These are phyloP conservation scores for Liopterus haemorrhoidalis DNA, from an alignment of 2,888 invertebrate species.

Conservation along the genomic window DNA sequence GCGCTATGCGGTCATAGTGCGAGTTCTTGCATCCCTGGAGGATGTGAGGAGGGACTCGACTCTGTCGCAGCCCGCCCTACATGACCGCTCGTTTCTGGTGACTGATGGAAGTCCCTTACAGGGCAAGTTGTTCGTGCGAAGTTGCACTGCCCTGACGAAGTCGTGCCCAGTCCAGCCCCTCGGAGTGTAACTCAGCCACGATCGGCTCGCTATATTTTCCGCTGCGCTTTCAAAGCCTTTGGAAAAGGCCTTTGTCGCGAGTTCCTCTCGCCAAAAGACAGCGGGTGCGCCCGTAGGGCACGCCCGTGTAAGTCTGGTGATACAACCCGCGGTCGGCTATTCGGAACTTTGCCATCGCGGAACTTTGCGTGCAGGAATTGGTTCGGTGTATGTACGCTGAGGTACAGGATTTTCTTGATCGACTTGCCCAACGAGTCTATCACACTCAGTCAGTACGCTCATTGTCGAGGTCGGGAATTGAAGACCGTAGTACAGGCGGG, in stretches of 20 bases:
- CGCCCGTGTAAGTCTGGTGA: background rate
- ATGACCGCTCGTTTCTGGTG: slow-evolving; percentile 11
- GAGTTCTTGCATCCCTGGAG: too few relatives aligned
- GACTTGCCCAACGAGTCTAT: slow-evolving; percentile 14
- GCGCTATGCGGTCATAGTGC: too few relatives aligned
- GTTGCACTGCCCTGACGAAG: slow-evolving; percentile 24
- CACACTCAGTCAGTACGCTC: slow-evolving; percentile 10
- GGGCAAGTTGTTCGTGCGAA: slow-evolving; percentile 22
- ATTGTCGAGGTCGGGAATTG: slow-evolving; percentile 14
- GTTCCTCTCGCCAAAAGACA: slow-evolving; percentile 8
- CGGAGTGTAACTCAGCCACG: slow-evolving; percentile 24
- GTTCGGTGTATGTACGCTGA: background rate
- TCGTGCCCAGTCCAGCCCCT: slow-evolving; percentile 26
- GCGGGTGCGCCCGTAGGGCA: background rate
- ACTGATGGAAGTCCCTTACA: slow-evolving; percentile 23
- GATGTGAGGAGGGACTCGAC: slow-evolving; percentile 23
- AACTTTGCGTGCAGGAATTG: background rate
- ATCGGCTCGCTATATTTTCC: slow-evolving; percentile 26
- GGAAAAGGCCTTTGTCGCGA: slow-evolving; percentile 2
- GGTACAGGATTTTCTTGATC: slow-evolving; percentile 1
- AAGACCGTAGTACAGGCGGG: slow-evolving; percentile 1
- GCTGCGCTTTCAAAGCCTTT: slow-evolving; percentile 22
- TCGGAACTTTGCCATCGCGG: slow-evolving; percentile 3
- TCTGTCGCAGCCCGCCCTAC: slow-evolving; percentile 20
- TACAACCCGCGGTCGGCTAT: background rate